Conservation (phyloP, 2,888 invertebrate species). For the Atrina japonica region DNA sequence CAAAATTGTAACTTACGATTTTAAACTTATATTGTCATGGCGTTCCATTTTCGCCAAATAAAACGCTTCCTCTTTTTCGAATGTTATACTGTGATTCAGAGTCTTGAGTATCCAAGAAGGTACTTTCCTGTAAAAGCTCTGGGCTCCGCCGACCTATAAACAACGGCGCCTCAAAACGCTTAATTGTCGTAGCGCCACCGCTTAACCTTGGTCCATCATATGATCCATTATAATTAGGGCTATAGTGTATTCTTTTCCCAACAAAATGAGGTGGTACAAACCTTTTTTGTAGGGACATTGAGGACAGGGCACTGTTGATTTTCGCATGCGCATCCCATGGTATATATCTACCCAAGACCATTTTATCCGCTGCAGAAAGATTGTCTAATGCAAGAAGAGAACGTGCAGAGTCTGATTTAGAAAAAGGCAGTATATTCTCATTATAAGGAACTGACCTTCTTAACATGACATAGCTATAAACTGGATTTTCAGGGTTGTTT, state of each 20-base stretch:
- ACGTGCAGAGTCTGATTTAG: not conserved
- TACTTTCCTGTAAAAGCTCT: not conserved
- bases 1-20: conserved; percentile 7
- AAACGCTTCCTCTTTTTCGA: too few species aligned
- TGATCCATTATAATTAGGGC: not conserved
- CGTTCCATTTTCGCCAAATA: too few species aligned
- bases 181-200: conserved; percentile 1
- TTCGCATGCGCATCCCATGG: not conserved
- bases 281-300: conserved; percentile 6
- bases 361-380: not conserved
- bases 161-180: conserved; percentile 47
- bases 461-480: conserved; percentile 26
- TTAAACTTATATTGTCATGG: not conserved
- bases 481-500: conserved; percentile 12
- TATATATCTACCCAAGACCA: conserved; percentile 6
- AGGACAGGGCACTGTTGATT: not conserved
- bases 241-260: conserved; percentile 15
- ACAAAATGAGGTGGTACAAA: conserved; percentile 33
- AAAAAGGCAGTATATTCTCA: conserved; percentile 3
- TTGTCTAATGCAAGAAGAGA: conserved; percentile 9
- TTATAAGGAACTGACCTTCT: conserved; percentile 24
- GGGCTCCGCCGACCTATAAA: conserved; percentile 42
- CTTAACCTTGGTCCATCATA: conserved; percentile 6
- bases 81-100: too few species aligned
- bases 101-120: too few species aligned